Evolutionary conservation across 1,140 invertebrate genomes (phyloP).

Genomic region (Calycopis cecrops): DNA sequence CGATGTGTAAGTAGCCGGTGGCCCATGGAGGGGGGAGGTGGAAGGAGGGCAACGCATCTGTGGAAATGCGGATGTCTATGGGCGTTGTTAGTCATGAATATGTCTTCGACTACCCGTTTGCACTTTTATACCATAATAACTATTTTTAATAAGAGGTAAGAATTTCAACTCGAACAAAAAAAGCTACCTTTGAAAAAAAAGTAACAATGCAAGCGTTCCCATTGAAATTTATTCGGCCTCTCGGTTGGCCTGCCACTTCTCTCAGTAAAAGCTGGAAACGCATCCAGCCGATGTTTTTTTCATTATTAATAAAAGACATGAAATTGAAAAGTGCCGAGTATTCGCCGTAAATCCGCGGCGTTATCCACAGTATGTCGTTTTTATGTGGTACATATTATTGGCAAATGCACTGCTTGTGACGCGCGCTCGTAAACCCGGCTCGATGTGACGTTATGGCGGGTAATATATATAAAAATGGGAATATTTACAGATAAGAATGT

Average conservation of each 20-base stretch:
- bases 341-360: conserved; percentile 20
- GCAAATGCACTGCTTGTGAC: conserved; percentile 20
- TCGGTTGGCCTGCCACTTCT: conserved; percentile 4
- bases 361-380: conserved; percentile 21
- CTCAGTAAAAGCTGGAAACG: conserved; percentile 4
- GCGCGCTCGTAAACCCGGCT: conserved; percentile 18
- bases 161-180: no score
- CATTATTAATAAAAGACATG: conserved; percentile 9
- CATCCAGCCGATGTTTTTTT: conserved; percentile 1
- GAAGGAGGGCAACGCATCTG: no score
- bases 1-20: no score
- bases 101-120: no score
- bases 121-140: no score
- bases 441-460: conserved; percentile 8
- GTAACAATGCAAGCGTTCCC: neutral
- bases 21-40: no score
- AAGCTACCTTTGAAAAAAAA: no score
- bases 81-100: no score
- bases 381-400: conserved; percentile 22
- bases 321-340: conserved; percentile 11
- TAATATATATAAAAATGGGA: conserved; percentile 8
- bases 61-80: no score
- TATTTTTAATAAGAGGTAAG: no score
- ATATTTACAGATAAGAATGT: conserved; percentile 14
- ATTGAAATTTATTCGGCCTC: conserved; percentile 1